A percentile compares a stretch with the other conserved stretches of the same genome.
Evolutionary conservation across 2,113 vertebrate species (phyloP).

Genomic region (Bungarus multicinctus): DNA sequence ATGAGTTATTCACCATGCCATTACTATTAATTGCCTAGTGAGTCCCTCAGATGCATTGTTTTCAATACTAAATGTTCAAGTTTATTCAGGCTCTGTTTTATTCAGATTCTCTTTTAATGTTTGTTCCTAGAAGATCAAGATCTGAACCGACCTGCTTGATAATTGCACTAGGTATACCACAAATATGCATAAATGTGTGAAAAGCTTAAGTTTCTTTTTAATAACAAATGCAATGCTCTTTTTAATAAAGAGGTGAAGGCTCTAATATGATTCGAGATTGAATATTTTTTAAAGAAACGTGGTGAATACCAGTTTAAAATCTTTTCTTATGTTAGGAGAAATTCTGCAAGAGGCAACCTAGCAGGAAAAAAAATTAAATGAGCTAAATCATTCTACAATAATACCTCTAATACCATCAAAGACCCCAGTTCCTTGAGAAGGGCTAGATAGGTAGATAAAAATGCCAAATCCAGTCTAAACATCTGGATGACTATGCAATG

Average conservation of each 20-base stretch:
- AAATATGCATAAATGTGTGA: neutral
- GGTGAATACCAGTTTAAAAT: neutral
- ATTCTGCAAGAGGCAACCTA: neutral
- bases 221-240: too few species aligned
- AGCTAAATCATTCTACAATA: neutral
- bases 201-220: too few species aligned
- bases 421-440: neutral
- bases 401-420: neutral
- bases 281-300: neutral
- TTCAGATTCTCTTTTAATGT: neutral
- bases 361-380: neutral
- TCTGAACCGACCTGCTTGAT: neutral
- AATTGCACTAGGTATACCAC: neutral
- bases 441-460: neutral
- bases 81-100: neutral
- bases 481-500: too few species aligned
- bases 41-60: neutral
- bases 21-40: neutral
- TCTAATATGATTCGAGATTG: neutral
- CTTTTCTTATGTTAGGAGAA: neutral
- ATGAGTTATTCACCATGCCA: neutral
- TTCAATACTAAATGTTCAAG: neutral
- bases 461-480: neutral
- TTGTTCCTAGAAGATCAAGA: neutral
- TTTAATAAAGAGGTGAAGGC: neutral